Evolutionary conservation across 2,797 vertebrate species (phyloP), one percentile per base, ranked within the genome.

Genomic region (Dipus sagitta): DNA sequence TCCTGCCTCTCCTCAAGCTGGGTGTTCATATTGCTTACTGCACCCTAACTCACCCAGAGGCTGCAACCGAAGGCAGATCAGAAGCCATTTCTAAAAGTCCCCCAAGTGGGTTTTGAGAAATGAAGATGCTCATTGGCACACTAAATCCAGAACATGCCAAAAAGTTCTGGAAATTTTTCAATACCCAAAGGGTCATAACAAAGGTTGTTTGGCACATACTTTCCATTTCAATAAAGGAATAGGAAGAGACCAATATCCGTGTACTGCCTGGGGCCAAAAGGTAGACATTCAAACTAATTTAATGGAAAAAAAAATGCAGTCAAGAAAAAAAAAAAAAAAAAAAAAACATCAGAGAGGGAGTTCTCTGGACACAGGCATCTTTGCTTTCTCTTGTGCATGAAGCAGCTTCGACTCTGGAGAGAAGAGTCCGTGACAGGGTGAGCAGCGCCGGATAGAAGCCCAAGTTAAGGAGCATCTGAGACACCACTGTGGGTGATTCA

Each of bases 401-500:
- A 93, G 97, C 97, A 98, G 97, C 97, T 98, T 96, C 98, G 86
- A 96, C 82, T 97, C 97, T 97, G 98, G 98, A 98, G 96, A 98
- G 58, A 93, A 96, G 94, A 96, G 97, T 98, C 96, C 93, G 97
- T 96, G 95, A 97, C 97, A 98, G 96, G 13, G 96, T 97, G 96
- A 85, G 97, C 93, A 97, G 94, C 98, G 98, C 97, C 92, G 3
- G 97, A 95, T 97, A 86, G 90, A 98, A 98, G 98, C 98, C 97
- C 97, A 93, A 97, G 97, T 89, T 96, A 95, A 97, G 98, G 97
- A 98, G 98, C 97, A 98, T 96, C 95, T 82, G 96, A 98, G 98
- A 97, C 96, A 97, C 96, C 97, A 97, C 98, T 97, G 24, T 97
- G 98, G 98, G 97, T 2, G 90, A 24, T 78, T 42, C 15, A 0